Base-by-base conservation (phyloP, 2,888 invertebrate species). In the Nebria salina region DNA sequence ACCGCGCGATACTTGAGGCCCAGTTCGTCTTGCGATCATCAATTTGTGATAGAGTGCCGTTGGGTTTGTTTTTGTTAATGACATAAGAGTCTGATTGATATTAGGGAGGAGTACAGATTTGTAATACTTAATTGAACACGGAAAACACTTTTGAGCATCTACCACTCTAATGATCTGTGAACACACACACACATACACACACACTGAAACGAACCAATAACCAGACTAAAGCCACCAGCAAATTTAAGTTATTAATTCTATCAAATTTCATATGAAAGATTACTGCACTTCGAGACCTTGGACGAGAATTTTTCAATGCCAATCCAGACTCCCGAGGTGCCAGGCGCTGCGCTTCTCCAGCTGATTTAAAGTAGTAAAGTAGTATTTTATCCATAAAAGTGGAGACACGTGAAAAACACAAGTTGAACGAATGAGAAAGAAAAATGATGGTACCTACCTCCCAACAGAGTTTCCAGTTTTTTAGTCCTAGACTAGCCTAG, bases 11-110 rank as follows among this genome's bases (percentile, higher is more conserved):
- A 85, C 84, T 86, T 70, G 76, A 82, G 54, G 13, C 85, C 85
- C 85, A 83, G 65, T 82, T 82, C 82, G 77, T 78, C 79, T 84
- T 83, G 83, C 84, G 84, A 86, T 85, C 85, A 86, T 86, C 86
- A 86, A 85, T 86, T 86, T 85, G 85, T 86, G 85, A 85, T 85
- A 85, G 82, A 84, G 85, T 84, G 85, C 87, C 86, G 85, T 84
- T 84, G 76, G 86, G 87, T 85, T 87, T 87, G 87, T 87, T 87
- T 87, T 87, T 86, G 87, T 87, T 87, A 87, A 87, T 87, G 87
- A 87, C 86, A 86, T 85, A 86, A 84, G 83, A 84, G 85, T 84
- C 86, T 87, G 87, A 87, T 87, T 87, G 87, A 87, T 87, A 87
- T 86, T 85, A 86, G 87, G 87, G 87, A 85, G 87, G 87, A 86